Conservation (phyloP, 1,140 invertebrate species). For the Muscidifurax raptorellus region DNA sequence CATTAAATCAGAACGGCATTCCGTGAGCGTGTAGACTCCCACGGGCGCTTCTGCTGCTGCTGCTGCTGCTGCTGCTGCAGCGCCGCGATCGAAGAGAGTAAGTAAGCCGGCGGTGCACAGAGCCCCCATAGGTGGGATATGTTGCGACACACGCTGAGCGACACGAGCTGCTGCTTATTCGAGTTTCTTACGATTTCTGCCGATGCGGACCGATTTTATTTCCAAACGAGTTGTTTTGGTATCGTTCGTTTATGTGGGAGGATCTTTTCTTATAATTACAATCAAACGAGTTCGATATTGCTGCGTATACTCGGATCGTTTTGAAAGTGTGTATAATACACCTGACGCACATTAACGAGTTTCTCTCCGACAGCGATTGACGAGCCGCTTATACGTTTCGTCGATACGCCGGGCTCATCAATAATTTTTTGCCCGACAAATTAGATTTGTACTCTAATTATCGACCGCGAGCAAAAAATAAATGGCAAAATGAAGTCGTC, state of each 20-base stretch:
- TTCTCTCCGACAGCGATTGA: background rate
- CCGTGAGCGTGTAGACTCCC: constrained; percentile 75
- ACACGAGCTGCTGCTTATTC: constrained; percentile 63
- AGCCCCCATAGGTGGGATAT: constrained; percentile 65
- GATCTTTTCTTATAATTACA: background rate
- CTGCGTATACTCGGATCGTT: too few species aligned
- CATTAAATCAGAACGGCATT: constrained; percentile 77
- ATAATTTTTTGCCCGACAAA: background rate
- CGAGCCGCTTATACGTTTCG: background rate
- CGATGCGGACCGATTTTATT: background rate
- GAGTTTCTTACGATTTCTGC: background rate
- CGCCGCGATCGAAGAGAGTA: background rate
- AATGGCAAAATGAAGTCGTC: constrained; percentile 68
- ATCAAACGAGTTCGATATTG: background rate
- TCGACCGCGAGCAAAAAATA: background rate
- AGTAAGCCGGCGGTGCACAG: background rate
- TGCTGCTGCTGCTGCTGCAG: constrained; percentile 69
- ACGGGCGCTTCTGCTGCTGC: constrained; percentile 72
- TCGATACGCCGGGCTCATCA: background rate
- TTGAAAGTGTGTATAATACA: background rate
- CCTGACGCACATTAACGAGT: background rate
- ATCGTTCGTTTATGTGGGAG: background rate
- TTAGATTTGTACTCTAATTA: constrained; percentile 29
- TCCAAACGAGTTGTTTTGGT: background rate
- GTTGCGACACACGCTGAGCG: constrained; percentile 73